Evolutionary conservation across 23 tunicate genomes (phyloP).

Genomic region (Ciona savignyi): DNA sequence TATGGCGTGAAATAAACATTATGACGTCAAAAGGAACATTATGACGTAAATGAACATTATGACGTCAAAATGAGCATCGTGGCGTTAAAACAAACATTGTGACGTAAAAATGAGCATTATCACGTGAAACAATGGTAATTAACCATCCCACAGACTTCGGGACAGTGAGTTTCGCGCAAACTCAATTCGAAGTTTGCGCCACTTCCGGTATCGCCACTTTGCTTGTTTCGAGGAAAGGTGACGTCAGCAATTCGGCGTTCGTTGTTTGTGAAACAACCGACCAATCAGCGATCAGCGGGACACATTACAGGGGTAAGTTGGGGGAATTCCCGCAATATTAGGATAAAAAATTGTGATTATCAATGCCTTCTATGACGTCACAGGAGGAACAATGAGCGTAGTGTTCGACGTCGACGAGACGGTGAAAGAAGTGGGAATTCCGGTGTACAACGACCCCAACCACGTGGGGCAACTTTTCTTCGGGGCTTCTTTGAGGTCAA

Average conservation of each 20-base stretch:
- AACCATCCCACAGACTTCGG: conserved; percentile 92
- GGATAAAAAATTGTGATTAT: background rate
- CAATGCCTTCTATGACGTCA: background rate
- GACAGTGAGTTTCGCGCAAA: conserved; percentile 70
- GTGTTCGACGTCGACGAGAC: conserved; percentile 85
- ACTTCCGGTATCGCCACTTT: conserved; percentile 70
- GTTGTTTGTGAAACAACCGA: conserved; percentile 84
- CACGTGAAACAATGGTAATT: no score
- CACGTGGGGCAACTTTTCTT: conserved; percentile 53
- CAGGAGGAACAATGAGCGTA: conserved; percentile 84
- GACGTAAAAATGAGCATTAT: no score
- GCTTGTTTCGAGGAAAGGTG: conserved; percentile 72
- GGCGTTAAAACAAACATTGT: no score
- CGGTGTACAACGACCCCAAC: conserved; percentile 83
- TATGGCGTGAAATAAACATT: no score
- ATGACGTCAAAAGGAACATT: no score
- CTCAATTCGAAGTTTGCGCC: conserved; percentile 80
- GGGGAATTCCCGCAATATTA: background rate
- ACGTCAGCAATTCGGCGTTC: conserved; percentile 76
- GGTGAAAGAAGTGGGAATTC: conserved; percentile 69
- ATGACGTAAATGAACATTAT: no score
- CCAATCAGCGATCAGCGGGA: conserved; percentile 87
- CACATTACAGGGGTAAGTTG: conserved; percentile 79
- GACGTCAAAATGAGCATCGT: no score
- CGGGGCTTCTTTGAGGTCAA: conserved; percentile 36